Base-by-base conservation (phyloP, 2,888 invertebrate genomes). In the Drosophila longiperda region DNA sequence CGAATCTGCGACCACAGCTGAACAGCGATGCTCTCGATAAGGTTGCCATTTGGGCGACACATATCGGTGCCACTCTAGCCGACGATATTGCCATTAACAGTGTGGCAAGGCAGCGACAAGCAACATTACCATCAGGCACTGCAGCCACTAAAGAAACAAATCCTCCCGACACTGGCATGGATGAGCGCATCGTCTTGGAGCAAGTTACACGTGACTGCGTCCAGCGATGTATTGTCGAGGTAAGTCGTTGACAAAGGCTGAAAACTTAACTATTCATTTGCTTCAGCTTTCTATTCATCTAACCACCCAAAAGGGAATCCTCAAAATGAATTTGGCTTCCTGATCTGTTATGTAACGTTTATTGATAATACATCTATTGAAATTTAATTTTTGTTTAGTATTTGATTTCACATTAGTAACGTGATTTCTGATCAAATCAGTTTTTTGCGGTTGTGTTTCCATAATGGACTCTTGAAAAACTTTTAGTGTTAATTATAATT, bases 161-260 rank as follows among this genome's bases (percentile, higher is more conserved):
- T 38, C 36, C n/a, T 17, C 15, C 33, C 9, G 20, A 61, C 29
- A 42, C 40, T 12, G 73, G 67, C 38, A 63, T 73, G n/a, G 80
- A 86, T 33, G 86, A 88, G 70, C 74, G 78, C 17, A 70, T 80
- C 15, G 67, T 74, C 23, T 42, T 88, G 34, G 87, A 88, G 33
- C 78, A 67, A 0, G 87, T 87, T 8, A 87, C 87, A 1, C 66
- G 87, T 5, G 87, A 82, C 11, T 87, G 87, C 54, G 83, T 90
- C 6, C 87, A 87, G 62, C 90, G 89, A 7, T 87, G 87, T 58
- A 82, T 88, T 60, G 87, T 87, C 4, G 87, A 87, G 87, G 87
- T 87, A 57, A 83, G 88, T 76, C 36, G 3, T 3, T 29, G 6
- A 29, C 5, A 29, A 17, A 36, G 15, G 17, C 40, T 40, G 9